Percentiles rank a stretch among this genome's conserved stretches.
These are phyloP conservation scores for Megalops atlanticus DNA, from an alignment of 2,113 vertebrate genomes.

Conservation along the genomic window DNA sequence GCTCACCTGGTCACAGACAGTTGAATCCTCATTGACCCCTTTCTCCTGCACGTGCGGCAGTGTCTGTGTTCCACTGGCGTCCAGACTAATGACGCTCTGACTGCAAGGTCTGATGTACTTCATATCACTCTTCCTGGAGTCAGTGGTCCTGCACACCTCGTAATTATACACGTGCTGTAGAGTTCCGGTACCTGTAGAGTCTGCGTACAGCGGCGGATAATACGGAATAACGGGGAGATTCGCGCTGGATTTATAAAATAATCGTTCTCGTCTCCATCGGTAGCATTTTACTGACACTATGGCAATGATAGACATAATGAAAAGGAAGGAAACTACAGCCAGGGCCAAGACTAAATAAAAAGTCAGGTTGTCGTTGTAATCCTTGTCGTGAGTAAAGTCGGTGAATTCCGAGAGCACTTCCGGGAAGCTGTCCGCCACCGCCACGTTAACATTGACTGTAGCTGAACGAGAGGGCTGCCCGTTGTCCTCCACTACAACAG, in stretches of 20 bases:
- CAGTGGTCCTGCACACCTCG: conserved; percentile 33
- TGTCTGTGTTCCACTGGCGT: conserved; percentile 15
- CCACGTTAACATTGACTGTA: conserved; percentile 40
- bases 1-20: conserved; percentile 30
- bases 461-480: conserved; percentile 49
- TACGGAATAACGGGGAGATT: conserved; percentile 33
- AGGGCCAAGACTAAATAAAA: conserved; percentile 52
- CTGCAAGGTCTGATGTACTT: conserved; percentile 13
- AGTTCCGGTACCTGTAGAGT: conserved; percentile 27
- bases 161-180: conserved; percentile 32
- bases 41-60: conserved; percentile 1
- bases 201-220: conserved; percentile 28
- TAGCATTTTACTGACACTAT: conserved; percentile 43
- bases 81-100: conserved; percentile 22
- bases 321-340: conserved; percentile 35
- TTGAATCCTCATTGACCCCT: conserved; percentile 37
- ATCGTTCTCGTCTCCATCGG: conserved; percentile 37
- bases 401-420: conserved; percentile 39
- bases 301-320: conserved; percentile 27
- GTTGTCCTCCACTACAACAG: conserved; percentile 51
- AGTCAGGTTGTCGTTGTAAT: conserved; percentile 42
- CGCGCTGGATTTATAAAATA: conserved; percentile 24
- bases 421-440: conserved; percentile 44
- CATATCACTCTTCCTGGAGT: conserved; percentile 33
- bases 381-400: conserved; percentile 25